Evolutionary conservation across 2,888 invertebrate genomes (phyloP), one percentile per base, ranked within the genome.

Genomic region (Nesidiocoris tenuis): DNA sequence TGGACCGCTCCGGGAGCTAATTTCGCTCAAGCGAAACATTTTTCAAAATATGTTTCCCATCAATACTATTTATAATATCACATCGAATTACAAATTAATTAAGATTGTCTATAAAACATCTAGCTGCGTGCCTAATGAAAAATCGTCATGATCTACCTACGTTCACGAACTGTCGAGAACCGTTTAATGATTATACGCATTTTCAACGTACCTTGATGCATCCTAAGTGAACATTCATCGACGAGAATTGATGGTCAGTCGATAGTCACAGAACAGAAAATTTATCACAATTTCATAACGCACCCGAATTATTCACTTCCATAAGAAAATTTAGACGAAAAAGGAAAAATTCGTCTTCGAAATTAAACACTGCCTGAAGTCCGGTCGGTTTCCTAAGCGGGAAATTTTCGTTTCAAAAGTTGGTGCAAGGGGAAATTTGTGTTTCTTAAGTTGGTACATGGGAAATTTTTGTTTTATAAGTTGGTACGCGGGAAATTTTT

Each of bases 61-160:
- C 54, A 67, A 56, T 39, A 39, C 39, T 39, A 71, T 72, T 56
- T 67, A 78, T 78, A 78, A 79, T 79, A 79, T 79, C 79, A 79
- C 79, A 79, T 79, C 78, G 77, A 79, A 77, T 78, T 79, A 78
- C 78, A 79, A 79, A 78, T 63, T 65, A 74, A 65, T 78, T 78
- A 79, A 78, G 79, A 79, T 79, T 79, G 79, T 79, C 79, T 79
- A 76, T 76, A 77, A 77, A 79, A 79, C 78, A 79, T 77, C 79
- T 79, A 79, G 77, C 79, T 56, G 77, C 78, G 79, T 79, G 76
- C 76, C 78, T 78, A 72, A 72, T 67, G 67, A 72, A 61, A 72
- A 39, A 39, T 39, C 39, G 39, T 39, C 39, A 39, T 39, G 12
- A 39, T 39, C 39, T 39, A 39, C 39, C 39, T 39, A 39, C 39